Evolutionary conservation across 1,140 invertebrate genomes (phyloP).

Genomic region (Dufourea novaeangliae): DNA sequence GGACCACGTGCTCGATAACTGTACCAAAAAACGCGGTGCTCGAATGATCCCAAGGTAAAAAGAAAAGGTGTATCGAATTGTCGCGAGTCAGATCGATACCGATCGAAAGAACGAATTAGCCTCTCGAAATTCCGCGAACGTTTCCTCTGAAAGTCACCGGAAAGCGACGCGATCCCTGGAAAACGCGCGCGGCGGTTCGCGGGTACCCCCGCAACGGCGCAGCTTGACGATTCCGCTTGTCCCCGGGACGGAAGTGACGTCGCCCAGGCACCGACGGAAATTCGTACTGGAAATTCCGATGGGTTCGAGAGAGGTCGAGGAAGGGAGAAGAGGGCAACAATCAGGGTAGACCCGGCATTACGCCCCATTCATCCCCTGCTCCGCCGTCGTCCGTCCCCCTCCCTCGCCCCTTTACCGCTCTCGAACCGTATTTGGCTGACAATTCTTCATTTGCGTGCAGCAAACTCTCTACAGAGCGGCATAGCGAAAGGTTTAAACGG

Average conservation of each 20-base stretch:
- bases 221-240: conserved; percentile 70
- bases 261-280: conserved; percentile 75
- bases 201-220: conserved; percentile 24
- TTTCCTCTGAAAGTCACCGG: no score
- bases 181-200: no score
- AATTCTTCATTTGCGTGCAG: conserved; percentile 82
- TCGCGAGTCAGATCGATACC: no score
- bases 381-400: conserved; percentile 77
- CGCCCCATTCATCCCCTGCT: conserved; percentile 79
- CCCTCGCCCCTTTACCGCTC: conserved; percentile 67
- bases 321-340: conserved; percentile 76
- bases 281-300: conserved; percentile 79
- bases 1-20: no score
- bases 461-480: conserved; percentile 73
- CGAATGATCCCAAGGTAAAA: no score
- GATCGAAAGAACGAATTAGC: no score
- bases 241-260: conserved; percentile 77
- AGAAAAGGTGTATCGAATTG: no score
- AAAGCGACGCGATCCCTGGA: no score
- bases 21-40: not conserved
- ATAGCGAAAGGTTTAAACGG: conserved; percentile 72
- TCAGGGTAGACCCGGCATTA: conserved; percentile 80
- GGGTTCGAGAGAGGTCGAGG: conserved; percentile 73
- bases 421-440: conserved; percentile 76
- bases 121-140: no score